Conservation (phyloP, 2,888 invertebrate species). For the Lobophora halterata region DNA sequence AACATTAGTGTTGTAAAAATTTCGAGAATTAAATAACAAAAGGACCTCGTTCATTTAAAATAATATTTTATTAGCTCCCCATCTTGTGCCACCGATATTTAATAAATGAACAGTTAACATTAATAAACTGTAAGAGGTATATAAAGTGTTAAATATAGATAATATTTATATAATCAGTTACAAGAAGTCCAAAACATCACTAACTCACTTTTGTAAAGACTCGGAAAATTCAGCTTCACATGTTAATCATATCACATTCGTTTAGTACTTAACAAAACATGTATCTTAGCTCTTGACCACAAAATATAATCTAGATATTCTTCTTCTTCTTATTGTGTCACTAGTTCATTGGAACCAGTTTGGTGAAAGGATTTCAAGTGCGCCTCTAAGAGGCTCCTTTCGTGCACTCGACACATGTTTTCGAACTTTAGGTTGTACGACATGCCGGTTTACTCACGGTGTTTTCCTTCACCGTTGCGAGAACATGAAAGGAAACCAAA, state of each 20-base stretch:
- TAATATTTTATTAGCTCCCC: not conserved
- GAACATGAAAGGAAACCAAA: too few relatives aligned
- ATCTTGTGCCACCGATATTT: constrained; percentile 23
- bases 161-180: constrained; percentile 26
- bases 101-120: constrained; percentile 68
- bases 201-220: constrained; percentile 65
- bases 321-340: too few relatives aligned
- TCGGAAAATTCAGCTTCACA: constrained; percentile 61
- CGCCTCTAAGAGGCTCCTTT: too few relatives aligned
- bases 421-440: too few relatives aligned
- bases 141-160: constrained; percentile 45
- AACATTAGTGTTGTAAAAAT: too few relatives aligned
- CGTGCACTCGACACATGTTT: too few relatives aligned
- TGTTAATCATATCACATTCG: constrained; percentile 65
- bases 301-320: constrained; percentile 2
- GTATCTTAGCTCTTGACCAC: constrained; percentile 5
- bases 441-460: too few relatives aligned
- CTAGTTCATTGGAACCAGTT: too few relatives aligned
- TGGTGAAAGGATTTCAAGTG: too few relatives aligned
- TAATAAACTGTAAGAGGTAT: constrained; percentile 69
- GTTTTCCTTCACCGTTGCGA: too few relatives aligned
- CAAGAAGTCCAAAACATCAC: constrained; percentile 58
- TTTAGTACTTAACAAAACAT: constrained; percentile 40
- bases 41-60: not conserved
- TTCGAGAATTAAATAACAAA: too few relatives aligned